Base-by-base conservation (phyloP, 2,113 vertebrate genomes). In the Taurulus bubalis region DNA sequence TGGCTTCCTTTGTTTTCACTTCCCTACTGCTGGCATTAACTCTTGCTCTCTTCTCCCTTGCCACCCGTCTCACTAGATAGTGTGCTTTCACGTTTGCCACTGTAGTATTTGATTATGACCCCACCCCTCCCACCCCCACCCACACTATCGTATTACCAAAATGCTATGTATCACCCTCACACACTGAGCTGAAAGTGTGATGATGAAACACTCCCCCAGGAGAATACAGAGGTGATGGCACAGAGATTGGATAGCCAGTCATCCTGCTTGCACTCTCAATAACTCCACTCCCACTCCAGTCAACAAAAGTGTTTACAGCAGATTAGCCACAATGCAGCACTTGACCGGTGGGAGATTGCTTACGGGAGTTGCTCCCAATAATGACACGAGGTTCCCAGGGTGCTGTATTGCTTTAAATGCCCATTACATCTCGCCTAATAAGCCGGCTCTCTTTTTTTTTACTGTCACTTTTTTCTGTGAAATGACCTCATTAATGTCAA, bases 331-430 rank as follows among this genome's bases (percentile, higher is more conserved):
- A 68, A 49, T 66, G 72, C 70, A 84, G 24, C 66, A 79, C 68
- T 71, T 85, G 82, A 89, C 83, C 83, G 79, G 58, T 68, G 32
- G 82, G 76, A 77, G 81, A 84, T 74, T 82, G 72, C 79, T 79
- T 34, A 7, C 6, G 67, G 77, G 81, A 90, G 56, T 71, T 82
- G 47, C 64, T 82, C 67, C 65, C 68, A 70, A 79, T 89, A 82
- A 90, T 78, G 80, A 79, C 84, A 80, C 60, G 26, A 80, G 80
- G 74, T 87, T 86, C 51, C 76, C 38, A 64, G 22, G 47, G 58
- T 55, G 51, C 53, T 60, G 45, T n/a, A 42, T 82, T 32, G 67
- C 53, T 73, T 47, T 75, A 78, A 83, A 81, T 80, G 77, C 78
- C 72, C 73, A 69, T 86, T 82, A 85, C 38, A 71, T 80, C 77